Conservation (phyloP, 2,113 vertebrate genomes). For the Heteronetta atricapilla region DNA sequence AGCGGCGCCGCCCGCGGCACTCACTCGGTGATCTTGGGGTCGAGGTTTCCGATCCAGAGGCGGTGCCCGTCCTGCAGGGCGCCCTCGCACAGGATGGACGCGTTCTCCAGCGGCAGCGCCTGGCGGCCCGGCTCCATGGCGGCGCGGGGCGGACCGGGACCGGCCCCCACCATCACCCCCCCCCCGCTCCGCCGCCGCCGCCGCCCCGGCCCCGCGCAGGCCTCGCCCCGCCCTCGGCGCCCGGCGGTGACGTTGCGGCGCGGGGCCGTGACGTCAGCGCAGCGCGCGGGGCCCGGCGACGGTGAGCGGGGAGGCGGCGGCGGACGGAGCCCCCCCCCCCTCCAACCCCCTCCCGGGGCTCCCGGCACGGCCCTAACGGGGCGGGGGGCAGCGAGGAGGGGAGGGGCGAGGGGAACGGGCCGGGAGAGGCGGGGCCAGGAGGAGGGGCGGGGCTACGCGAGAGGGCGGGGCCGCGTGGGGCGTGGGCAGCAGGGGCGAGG, state of each 20-base stretch:
- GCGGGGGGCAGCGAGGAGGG: background rate
- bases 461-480: too few species aligned
- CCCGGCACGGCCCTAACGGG: too few species aligned
- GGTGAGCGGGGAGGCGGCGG: background rate
- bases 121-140: constrained; percentile 69
- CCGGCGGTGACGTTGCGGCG: background rate
- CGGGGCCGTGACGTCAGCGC: too few species aligned
- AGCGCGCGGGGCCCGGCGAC: background rate
- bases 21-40: constrained; percentile 97
- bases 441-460: background rate
- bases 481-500: too few species aligned
- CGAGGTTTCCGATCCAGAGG: constrained; percentile 96
- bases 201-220: background rate
- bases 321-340: too few species aligned
- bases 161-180: too few species aligned
- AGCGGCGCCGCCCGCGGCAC: constrained; percentile 43
- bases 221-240: background rate
- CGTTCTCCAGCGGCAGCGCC: constrained; percentile 89
- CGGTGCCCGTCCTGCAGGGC: constrained; percentile 92
- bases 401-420: background rate
- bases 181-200: too few species aligned
- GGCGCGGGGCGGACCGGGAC: background rate
- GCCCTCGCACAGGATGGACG: constrained; percentile 93
- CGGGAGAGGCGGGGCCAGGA: fast-evolving
- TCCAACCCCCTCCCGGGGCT: too few species aligned